A percentile compares a stretch with the other conserved stretches of the same genome.
Evolutionary conservation across 2,888 invertebrate species (phyloP).

Genomic region (Parnassius orleans): DNA sequence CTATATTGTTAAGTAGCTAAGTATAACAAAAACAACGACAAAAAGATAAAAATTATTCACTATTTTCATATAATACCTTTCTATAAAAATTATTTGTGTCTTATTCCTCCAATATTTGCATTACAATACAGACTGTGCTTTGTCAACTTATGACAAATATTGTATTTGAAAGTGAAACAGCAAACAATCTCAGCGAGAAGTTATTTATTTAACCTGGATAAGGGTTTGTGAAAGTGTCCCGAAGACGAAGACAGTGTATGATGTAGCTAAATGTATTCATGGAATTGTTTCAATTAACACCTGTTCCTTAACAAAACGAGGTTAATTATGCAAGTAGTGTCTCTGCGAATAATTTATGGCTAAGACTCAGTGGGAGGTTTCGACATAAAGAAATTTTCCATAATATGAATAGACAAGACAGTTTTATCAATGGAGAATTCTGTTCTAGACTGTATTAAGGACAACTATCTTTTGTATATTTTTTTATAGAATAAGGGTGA

Average conservation of each 20-base stretch:
- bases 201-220: constrained; percentile 40
- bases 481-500: no score
- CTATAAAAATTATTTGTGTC: no score
- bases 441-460: no score
- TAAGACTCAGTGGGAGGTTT: not conserved
- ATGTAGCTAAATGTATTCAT: constrained; percentile 4
- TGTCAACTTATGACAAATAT: constrained; percentile 20
- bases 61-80: no score
- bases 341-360: not conserved
- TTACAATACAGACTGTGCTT: constrained; percentile 15
- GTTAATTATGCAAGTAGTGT: constrained; percentile 6
- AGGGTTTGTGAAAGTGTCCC: constrained; percentile 39
- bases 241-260: constrained; percentile 1
- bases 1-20: no score
- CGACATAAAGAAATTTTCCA: not conserved
- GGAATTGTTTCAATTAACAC: constrained; percentile 10
- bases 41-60: no score
- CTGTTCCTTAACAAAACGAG: not conserved
- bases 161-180: constrained; percentile 38
- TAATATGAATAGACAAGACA: not conserved
- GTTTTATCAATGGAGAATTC: no score
- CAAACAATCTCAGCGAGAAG: constrained; percentile 29
- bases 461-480: no score
- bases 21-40: no score
- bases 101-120: constrained; percentile 10